Conservation (phyloP, 2,797 vertebrate genomes). For the Tapirus indicus region DNA sequence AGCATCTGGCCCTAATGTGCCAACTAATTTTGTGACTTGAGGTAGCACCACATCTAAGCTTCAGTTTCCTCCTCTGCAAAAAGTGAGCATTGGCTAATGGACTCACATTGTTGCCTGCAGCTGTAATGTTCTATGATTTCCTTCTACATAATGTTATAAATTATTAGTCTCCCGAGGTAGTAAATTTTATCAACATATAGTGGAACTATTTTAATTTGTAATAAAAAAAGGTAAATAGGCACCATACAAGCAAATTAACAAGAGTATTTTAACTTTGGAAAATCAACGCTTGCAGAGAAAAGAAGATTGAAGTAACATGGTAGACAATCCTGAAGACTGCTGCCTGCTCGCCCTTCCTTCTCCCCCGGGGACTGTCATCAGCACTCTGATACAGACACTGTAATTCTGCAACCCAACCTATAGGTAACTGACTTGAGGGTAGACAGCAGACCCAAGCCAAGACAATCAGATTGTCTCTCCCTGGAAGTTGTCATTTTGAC, state of each 20-base stretch:
- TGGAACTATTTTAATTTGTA: neutral
- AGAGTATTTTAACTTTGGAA: conserved; percentile 28
- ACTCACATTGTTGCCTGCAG: neutral
- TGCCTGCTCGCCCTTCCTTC: neutral
- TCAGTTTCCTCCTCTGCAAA: neutral
- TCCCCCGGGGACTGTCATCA: neutral
- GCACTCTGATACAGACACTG: accelerated
- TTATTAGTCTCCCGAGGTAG: neutral
- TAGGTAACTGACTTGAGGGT: neutral
- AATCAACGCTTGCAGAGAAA: neutral
- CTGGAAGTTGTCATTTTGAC: neutral
- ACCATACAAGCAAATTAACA: neutral
- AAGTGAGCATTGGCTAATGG: accelerated
- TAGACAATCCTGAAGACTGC: neutral
- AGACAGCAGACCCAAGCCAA: neutral
- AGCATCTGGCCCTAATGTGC: neutral
- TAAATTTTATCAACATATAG: neutral
- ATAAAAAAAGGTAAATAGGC: neutral
- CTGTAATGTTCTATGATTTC: neutral
- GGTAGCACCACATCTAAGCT: neutral
- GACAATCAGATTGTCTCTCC: neutral
- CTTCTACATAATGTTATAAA: neutral
- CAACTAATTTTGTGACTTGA: neutral
- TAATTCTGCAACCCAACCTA: neutral
- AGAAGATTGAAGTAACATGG: neutral